These are phyloP conservation scores for Bergia sp. DNA, from an alignment of 92 coral and sea anemone species.

Conservation along the genomic window DNA sequence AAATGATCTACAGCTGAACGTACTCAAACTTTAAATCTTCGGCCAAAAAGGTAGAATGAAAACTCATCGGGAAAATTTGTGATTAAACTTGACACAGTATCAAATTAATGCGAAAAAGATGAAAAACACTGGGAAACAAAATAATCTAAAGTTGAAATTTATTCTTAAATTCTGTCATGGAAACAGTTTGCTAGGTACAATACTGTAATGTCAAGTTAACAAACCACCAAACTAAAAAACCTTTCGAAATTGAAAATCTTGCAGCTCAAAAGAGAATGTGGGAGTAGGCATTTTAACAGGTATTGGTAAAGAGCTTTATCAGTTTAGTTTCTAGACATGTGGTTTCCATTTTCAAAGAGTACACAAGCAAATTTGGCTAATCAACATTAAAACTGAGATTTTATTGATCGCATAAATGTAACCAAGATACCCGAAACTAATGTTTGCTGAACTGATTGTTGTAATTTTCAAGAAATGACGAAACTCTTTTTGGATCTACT, in stretches of 20 bases:
- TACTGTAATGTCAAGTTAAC: no score
- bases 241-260: no score
- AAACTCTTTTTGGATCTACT: neutral
- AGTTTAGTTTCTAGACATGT: neutral
- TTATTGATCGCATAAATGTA: neutral
- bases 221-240: no score
- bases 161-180: neutral
- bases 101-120: no score
- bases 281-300: neutral
- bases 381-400: neutral
- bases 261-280: no score
- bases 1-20: constrained; percentile 11
- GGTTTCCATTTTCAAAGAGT: neutral
- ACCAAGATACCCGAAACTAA: constrained; percentile 6
- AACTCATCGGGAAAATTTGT: neutral
- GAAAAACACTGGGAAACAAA: neutral
- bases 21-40: neutral
- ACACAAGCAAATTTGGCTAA: neutral
- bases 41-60: neutral
- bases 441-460: neutral
- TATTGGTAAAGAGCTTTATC: neutral
- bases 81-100: neutral
- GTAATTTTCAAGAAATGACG: neutral
- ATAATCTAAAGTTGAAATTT: neutral
- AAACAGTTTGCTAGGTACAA: neutral